These are phyloP conservation scores for Leptocoma aspasia DNA, from an alignment of 2,113 vertebrate genomes.

Conservation along the genomic window DNA sequence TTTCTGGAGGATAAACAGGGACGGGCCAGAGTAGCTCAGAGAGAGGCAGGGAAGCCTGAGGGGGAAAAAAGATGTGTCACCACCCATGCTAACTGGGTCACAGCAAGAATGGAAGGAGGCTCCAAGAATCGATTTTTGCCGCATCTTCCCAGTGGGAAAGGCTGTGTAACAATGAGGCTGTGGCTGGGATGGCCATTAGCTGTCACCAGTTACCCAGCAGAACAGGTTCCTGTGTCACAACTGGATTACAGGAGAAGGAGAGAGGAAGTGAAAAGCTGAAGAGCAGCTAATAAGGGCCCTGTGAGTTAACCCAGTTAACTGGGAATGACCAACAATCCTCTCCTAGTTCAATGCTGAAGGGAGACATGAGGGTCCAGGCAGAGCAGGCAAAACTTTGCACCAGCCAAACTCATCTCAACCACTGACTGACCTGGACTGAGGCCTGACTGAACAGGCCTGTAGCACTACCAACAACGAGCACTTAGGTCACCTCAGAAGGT, in stretches of 20 bases:
- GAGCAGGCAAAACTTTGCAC: neutral
- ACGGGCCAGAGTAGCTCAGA: neutral
- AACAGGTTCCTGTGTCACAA: constrained; percentile 45
- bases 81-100: neutral
- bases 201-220: neutral
- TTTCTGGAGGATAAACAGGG: neutral
- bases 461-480: neutral
- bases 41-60: neutral
- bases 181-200: neutral
- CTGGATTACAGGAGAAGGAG: neutral
- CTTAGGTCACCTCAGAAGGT: neutral
- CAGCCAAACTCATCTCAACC: neutral
- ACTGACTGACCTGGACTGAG: neutral
- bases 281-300: neutral
- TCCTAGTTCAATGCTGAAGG: neutral
- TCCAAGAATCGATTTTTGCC: neutral
- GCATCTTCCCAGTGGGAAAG: neutral
- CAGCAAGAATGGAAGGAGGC: neutral
- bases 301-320: neutral
- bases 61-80: neutral
- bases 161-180: neutral
- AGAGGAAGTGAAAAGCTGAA: constrained; percentile 40
- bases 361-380: neutral
- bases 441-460: neutral
- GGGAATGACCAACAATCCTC: neutral